Evolutionary conservation across 2,113 vertebrate species (phyloP).

Genomic region (Erythrolamprus reginae): DNA sequence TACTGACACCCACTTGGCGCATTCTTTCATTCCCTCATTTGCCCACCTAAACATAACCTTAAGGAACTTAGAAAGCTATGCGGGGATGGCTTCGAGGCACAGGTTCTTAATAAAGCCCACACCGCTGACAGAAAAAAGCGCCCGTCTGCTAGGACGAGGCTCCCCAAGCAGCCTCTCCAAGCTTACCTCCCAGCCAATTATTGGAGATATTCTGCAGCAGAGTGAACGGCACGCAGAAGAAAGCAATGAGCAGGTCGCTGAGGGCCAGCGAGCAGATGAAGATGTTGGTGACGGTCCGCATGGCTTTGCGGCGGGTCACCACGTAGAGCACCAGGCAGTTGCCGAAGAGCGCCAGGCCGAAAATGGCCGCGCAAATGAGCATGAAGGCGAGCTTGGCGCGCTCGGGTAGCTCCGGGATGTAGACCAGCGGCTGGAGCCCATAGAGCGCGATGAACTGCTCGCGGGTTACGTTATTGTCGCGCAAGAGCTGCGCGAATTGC

Average conservation of each 20-base stretch:
- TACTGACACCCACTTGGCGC: neutral
- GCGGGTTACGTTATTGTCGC: constrained; percentile 68
- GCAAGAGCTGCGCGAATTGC: constrained; percentile 65
- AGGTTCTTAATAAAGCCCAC: neutral
- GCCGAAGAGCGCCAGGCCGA: constrained; percentile 69
- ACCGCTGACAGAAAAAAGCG: neutral
- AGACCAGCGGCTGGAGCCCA: constrained; percentile 67
- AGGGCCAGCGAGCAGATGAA: constrained; percentile 76
- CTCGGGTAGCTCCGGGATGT: constrained; percentile 66
- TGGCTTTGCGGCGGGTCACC: constrained; percentile 68
- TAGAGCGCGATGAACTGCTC: constrained; percentile 71
- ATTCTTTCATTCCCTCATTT: neutral
- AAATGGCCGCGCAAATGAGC: constrained; percentile 64
- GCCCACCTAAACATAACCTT: neutral
- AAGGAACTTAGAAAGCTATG: neutral
- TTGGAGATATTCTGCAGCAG: constrained; percentile 71
- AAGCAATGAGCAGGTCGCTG: constrained; percentile 74
- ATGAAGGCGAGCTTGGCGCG: constrained; percentile 63
- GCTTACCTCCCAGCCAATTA: constrained; percentile 71
- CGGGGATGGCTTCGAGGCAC: neutral
- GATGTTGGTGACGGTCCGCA: constrained; percentile 73
- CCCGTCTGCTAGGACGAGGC: neutral
- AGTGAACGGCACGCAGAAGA: constrained; percentile 76
- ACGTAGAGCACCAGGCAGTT: constrained; percentile 72
- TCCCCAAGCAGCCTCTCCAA: neutral